Evolutionary conservation across 2,113 vertebrate genomes (phyloP).

Genomic region (Phrynosoma platyrhinos): DNA sequence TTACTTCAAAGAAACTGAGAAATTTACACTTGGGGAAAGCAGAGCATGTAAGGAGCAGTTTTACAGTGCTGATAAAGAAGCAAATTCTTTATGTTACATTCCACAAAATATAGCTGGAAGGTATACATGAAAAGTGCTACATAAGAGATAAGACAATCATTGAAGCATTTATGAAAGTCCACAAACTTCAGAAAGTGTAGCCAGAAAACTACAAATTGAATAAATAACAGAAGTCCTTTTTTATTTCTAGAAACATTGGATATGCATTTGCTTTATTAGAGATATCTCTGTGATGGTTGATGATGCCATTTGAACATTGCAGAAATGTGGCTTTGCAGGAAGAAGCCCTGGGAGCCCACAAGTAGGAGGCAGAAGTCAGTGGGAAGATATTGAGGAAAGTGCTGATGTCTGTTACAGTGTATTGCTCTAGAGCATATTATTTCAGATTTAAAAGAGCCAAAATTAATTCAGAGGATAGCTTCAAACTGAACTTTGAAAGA

Average conservation of each 20-base stretch:
- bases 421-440: slow-evolving; percentile 64
- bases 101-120: neutral
- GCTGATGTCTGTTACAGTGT: slow-evolving; percentile 63
- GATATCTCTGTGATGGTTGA: slow-evolving; percentile 30
- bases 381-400: slow-evolving; percentile 64
- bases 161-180: slow-evolving; percentile 33
- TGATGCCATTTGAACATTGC: slow-evolving; percentile 2
- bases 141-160: neutral
- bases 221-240: neutral
- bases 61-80: neutral
- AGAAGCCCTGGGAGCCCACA: slow-evolving; percentile 45
- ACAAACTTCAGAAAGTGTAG: neutral
- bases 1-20: neutral
- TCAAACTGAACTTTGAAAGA: slow-evolving; percentile 61
- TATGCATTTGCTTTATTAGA: slow-evolving; percentile 50
- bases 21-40: neutral
- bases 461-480: slow-evolving; percentile 63
- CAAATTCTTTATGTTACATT: neutral
- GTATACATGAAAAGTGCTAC: neutral
- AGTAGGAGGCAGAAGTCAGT: slow-evolving; percentile 60
- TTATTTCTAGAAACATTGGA: slow-evolving; percentile 10
- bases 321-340: slow-evolving; percentile 47
- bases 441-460: slow-evolving; percentile 66
- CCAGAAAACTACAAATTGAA: slow-evolving; percentile 25
- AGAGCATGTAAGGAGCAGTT: neutral